Conservation (phyloP, 1,140 invertebrate species). For the Sinonovacula constricta region DNA sequence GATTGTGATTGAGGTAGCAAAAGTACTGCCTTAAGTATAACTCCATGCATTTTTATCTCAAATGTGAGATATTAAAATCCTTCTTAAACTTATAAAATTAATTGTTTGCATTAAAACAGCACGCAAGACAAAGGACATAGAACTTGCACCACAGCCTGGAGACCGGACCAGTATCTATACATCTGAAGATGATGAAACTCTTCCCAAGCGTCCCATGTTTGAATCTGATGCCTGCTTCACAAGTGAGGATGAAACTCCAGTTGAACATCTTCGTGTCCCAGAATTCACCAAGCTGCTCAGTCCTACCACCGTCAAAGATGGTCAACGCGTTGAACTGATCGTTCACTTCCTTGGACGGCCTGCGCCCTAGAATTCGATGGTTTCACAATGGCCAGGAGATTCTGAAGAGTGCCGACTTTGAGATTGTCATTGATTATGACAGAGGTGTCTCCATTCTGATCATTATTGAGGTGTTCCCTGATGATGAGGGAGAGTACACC, state of each 20-base stretch:
- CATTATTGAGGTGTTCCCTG: slow-evolving; percentile 77
- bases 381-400: slow-evolving; percentile 74
- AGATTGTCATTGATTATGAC: slow-evolving; percentile 70
- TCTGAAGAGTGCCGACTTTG: slow-evolving; percentile 71
- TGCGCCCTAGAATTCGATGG: slow-evolving; percentile 75
- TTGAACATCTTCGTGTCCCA: slow-evolving; percentile 68
- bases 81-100: neutral
- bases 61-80: neutral
- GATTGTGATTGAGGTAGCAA: too few relatives aligned
- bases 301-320: slow-evolving; percentile 69
- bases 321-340: slow-evolving; percentile 68
- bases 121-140: slow-evolving; percentile 65
- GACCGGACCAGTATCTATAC: slow-evolving; percentile 26
- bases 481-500: slow-evolving; percentile 94
- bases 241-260: slow-evolving; percentile 61
- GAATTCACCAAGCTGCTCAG: slow-evolving; percentile 73
- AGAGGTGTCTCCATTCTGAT: slow-evolving; percentile 71
- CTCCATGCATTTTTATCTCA: too few relatives aligned
- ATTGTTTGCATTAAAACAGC: slow-evolving; percentile 58
- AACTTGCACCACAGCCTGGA: slow-evolving; percentile 55
- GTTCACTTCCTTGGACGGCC: slow-evolving; percentile 72
- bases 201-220: slow-evolving; percentile 51
- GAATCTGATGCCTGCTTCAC: slow-evolving; percentile 57
- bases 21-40: too few relatives aligned
- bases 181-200: slow-evolving; percentile 47